These are phyloP conservation scores for Nephila pilipes DNA, from an alignment of 1,140 invertebrate species.

Conservation along the genomic window DNA sequence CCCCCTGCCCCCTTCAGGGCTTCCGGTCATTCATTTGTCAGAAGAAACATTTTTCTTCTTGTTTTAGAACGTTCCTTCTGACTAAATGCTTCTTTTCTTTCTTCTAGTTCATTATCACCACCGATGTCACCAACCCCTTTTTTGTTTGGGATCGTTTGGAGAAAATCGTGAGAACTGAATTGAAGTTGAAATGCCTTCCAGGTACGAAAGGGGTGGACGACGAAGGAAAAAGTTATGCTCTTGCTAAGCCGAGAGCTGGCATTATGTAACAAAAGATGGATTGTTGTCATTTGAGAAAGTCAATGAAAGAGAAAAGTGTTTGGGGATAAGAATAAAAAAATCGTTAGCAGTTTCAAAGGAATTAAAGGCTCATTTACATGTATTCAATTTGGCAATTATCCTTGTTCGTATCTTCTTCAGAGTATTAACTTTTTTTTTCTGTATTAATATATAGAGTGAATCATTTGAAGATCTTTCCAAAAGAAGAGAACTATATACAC, in stretches of 20 bases:
- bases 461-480: too few relatives aligned
- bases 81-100: conserved; percentile 14
- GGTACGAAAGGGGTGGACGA: neutral
- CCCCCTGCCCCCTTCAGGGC: conserved; percentile 9
- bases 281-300: neutral
- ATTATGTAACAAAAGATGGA: neutral
- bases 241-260: neutral
- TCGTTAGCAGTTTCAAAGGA: neutral
- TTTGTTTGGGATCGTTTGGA: neutral
- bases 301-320: neutral
- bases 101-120: conserved; percentile 16
- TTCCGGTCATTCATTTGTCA: conserved; percentile 58
- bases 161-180: neutral
- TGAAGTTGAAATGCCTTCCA: neutral
- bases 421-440: too few relatives aligned
- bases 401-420: too few relatives aligned
- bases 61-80: neutral
- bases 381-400: too few relatives aligned
- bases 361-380: too few relatives aligned
- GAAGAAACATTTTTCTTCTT: neutral
- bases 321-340: neutral
- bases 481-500: too few relatives aligned
- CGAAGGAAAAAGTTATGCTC: neutral
- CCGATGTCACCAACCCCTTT: conserved; percentile 8
- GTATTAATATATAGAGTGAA: too few relatives aligned